phyloP scores from a whole-genome alignment of 1,140 invertebrate genomes.

The Melipona quadrifasciata region DNA sequence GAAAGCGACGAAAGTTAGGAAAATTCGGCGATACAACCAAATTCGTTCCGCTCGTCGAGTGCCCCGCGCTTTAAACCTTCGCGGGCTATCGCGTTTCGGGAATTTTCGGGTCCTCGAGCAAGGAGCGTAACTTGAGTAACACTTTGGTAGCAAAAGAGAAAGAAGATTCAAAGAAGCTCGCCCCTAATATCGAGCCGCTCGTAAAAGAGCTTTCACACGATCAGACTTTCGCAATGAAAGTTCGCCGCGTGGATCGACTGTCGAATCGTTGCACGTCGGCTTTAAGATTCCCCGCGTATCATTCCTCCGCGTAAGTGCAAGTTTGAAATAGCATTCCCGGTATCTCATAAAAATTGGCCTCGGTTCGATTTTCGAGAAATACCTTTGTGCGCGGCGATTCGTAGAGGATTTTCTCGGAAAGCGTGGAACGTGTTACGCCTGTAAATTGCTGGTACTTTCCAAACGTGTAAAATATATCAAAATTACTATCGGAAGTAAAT shows the following conservation, averaged over 20 bases:
- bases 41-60: neutral
- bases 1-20: neutral
- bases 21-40: neutral
- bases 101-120: conserved; percentile 13
- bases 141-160: conserved; percentile 10
- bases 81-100: neutral
- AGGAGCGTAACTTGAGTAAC: conserved; percentile 29
- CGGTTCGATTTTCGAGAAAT: neutral
- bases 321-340: neutral
- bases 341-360: neutral
- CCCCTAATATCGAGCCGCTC: conserved; percentile 54
- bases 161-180: conserved; percentile 15
- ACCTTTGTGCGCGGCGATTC: no score
- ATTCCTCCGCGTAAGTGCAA: conserved; percentile 14
- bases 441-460: no score
- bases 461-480: no score
- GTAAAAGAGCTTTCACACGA: conserved; percentile 62
- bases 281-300: neutral
- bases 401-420: no score
- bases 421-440: no score
- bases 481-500: no score
- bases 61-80: neutral
- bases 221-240: conserved; percentile 62
- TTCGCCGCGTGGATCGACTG: conserved; percentile 47
- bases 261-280: neutral